Conservation (phyloP, 92 coral and sea anemone species). For the Montipora capitata region DNA sequence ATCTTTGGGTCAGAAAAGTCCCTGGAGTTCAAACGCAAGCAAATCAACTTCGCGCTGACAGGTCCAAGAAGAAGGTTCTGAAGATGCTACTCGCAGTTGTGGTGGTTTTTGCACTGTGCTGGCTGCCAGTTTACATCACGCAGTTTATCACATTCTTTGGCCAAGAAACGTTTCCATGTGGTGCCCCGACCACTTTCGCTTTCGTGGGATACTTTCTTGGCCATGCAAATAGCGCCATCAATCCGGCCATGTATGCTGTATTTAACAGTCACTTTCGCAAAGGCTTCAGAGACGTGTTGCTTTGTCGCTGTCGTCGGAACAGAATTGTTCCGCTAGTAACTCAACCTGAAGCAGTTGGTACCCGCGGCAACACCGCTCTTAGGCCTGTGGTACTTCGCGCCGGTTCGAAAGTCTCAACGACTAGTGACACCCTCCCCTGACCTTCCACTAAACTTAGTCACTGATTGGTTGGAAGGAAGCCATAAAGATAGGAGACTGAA, state of each 20-base stretch:
- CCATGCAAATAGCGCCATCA: conserved; percentile 88
- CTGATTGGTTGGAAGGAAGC: no score
- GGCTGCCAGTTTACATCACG: conserved; percentile 81
- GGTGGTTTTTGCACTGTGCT: conserved; percentile 83
- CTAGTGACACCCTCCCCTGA: neutral
- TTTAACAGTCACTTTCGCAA: conserved; percentile 85
- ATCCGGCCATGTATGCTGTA: conserved; percentile 84
- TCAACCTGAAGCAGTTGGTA: conserved; percentile 32
- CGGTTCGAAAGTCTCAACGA: neutral
- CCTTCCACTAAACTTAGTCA: no score
- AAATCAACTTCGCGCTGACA: conserved; percentile 83
- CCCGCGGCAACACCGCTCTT: conserved; percentile 50
- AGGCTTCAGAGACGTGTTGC: conserved; percentile 76
- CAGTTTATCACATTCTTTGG: conserved; percentile 79
- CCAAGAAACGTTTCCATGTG: conserved; percentile 25
- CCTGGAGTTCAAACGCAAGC: conserved; percentile 84
- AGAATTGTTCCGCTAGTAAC: conserved; percentile 46
- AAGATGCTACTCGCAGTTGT: conserved; percentile 87
- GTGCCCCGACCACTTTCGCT: conserved; percentile 36
- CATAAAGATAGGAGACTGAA: no score
- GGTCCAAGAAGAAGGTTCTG: conserved; percentile 86
- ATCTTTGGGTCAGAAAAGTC: conserved; percentile 90
- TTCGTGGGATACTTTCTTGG: conserved; percentile 81
- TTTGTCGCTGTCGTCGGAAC: conserved; percentile 65
- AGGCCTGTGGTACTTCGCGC: conserved; percentile 2